Conservation (phyloP, 2,113 vertebrate species). For the Sigmodon hispidus region DNA sequence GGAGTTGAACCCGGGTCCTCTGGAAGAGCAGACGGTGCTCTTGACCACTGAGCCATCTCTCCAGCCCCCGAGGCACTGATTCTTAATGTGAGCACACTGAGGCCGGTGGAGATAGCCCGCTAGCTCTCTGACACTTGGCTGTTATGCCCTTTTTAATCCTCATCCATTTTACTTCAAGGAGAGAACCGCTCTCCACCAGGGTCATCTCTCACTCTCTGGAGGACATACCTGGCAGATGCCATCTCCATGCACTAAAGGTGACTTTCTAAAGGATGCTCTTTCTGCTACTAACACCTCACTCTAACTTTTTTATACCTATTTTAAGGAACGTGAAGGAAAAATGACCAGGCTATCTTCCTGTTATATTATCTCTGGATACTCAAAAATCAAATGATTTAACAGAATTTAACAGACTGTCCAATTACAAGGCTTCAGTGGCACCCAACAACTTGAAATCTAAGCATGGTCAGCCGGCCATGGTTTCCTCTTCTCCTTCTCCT, state of each 20-base stretch:
- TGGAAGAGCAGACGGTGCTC: no score
- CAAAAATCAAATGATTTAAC: not conserved
- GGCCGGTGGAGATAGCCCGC: not conserved
- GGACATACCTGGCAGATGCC: not conserved
- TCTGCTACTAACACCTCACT: not conserved
- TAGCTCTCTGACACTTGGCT: not conserved
- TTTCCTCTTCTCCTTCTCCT: not conserved
- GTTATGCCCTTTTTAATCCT: not conserved
- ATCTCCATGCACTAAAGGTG: not conserved
- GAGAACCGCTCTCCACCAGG: not conserved
- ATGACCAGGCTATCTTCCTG: not conserved
- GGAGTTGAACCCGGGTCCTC: no score
- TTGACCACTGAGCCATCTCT: no score
- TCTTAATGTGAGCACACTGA: not conserved
- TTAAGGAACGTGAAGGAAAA: conserved; percentile 4
- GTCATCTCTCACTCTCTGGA: not conserved
- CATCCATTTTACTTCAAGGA: not conserved
- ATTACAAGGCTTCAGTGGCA: not conserved
- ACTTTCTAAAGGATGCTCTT: not conserved
- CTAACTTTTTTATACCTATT: not conserved
- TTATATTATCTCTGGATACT: not conserved
- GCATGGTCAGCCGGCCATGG: not conserved
- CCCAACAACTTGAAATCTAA: not conserved
- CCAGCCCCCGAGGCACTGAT: no score
- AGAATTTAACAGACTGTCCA: not conserved